Evolutionary conservation across 2,113 vertebrate species (phyloP), one percentile per base, ranked within the genome.

Genomic region (Sclerurus mexicanus): DNA sequence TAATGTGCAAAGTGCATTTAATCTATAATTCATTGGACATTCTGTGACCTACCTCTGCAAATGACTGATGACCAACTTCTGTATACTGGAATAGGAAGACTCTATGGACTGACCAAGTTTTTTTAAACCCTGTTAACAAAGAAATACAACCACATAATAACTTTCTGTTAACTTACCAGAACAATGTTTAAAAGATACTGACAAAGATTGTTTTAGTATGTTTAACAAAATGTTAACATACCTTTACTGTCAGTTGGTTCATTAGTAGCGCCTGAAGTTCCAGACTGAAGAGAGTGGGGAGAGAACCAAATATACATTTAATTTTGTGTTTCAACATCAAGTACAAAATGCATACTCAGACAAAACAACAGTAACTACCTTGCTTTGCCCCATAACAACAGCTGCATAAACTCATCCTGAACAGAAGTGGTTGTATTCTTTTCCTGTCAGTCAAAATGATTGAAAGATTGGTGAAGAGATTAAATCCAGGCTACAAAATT

Each of bases 181-280:
- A 66, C 20, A 85, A 13, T 15, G 0, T 77, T 35, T 46, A 58
- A 66, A 67, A 89, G 3, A 49, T 40, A 80, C 1, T 56, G 3
- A 60, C 73, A 82, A 5, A 35, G 4, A 77, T 39, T 31, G 42
- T 35, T 92, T 72, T 42, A 82, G 33, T 19, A 68, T 7, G 27
- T 53, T 49, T 28, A 7, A 27, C 91, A 67, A 93, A 40, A 66
- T 12, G 72, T 40, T 63, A 87, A 81, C 79, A 87, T 85, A 99
- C 99, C 98, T 99, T 99, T 44, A 99, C 99, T 10, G 99, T 99
- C 80, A 99, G 97, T 92, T 99, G 99, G 96, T 99, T 99, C 99
- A 99, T 99, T 56, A 99, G 98, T 49, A 99, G 98, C 4, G 99
- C 99, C 93, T 99, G 99, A 52, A 99, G 98, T 96, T 99, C 99